Evolutionary conservation across 2,113 vertebrate genomes (phyloP).

Genomic region (Bubo bubo): DNA sequence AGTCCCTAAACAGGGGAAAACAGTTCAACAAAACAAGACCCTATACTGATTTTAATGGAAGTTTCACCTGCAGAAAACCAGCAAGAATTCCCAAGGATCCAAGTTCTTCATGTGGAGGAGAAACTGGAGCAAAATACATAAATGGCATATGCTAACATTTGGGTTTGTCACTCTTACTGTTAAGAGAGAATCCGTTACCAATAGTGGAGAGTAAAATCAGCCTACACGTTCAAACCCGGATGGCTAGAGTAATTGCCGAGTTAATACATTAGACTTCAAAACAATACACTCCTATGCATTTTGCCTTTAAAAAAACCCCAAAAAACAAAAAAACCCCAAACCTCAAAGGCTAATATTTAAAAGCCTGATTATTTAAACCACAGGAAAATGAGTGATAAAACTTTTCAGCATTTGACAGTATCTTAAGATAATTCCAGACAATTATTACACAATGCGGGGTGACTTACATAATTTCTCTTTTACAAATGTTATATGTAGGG

Average conservation of each 20-base stretch:
- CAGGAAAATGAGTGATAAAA: background rate
- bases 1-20: background rate
- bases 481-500: background rate
- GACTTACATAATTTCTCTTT: background rate
- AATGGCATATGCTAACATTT: background rate
- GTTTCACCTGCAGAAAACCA: background rate
- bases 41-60: background rate
- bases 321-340: background rate
- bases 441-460: background rate
- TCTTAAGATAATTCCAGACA: background rate
- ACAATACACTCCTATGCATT: background rate
- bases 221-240: background rate
- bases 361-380: slow-evolving; percentile 5
- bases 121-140: background rate
- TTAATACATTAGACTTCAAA: background rate
- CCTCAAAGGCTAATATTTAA: background rate
- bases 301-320: background rate
- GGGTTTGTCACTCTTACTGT: background rate
- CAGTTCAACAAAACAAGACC: background rate
- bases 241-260: background rate
- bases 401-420: background rate
- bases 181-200: background rate
- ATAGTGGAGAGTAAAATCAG: background rate
- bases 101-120: background rate
- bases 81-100: background rate